phyloP scores from a whole-genome alignment of 1,140 invertebrate genomes.

The Coboldia fuscipes region DNA sequence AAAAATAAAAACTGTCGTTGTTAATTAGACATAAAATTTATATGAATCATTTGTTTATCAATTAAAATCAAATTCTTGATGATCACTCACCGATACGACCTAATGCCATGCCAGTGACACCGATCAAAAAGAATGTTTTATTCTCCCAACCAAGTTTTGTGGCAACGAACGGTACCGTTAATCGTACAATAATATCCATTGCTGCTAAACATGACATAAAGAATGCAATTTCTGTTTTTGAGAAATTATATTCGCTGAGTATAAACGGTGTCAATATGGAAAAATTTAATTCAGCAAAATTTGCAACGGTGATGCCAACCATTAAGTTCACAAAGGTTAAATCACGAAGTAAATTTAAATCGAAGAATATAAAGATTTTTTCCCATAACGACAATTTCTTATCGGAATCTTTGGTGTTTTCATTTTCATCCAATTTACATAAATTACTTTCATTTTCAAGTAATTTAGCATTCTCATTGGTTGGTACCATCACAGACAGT shows the following conservation, averaged over 20 bases:
- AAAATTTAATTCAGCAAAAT: constrained; percentile 46
- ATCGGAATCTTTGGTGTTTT: constrained; percentile 5
- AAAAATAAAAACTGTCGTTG: not conserved
- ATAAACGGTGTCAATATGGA: constrained; percentile 45
- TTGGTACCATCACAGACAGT: constrained; percentile 1
- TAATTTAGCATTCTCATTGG: too few species aligned
- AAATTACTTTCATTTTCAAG: constrained; percentile 15
- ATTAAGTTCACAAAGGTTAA: constrained; percentile 41
- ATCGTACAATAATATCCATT: constrained; percentile 32
- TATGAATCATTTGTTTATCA: too few species aligned
- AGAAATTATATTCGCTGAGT: constrained; percentile 32
- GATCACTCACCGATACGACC: constrained; percentile 34
- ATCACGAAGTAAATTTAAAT: constrained; percentile 39
- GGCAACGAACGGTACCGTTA: constrained; percentile 36
- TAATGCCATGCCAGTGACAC: constrained; percentile 36
- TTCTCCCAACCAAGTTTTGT: constrained; percentile 38
- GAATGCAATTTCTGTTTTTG: constrained; percentile 29
- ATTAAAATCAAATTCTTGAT: not conserved
- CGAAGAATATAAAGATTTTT: constrained; percentile 34
- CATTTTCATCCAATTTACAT: constrained; percentile 12
- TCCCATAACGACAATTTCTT: constrained; percentile 22
- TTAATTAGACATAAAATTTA: too few species aligned
- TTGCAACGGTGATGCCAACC: constrained; percentile 39
- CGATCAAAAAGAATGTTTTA: constrained; percentile 40
- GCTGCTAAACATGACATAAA: constrained; percentile 35